These are phyloP conservation scores for Mesembrinibis cayennensis DNA, from an alignment of 2,113 vertebrate genomes.

Conservation along the genomic window DNA sequence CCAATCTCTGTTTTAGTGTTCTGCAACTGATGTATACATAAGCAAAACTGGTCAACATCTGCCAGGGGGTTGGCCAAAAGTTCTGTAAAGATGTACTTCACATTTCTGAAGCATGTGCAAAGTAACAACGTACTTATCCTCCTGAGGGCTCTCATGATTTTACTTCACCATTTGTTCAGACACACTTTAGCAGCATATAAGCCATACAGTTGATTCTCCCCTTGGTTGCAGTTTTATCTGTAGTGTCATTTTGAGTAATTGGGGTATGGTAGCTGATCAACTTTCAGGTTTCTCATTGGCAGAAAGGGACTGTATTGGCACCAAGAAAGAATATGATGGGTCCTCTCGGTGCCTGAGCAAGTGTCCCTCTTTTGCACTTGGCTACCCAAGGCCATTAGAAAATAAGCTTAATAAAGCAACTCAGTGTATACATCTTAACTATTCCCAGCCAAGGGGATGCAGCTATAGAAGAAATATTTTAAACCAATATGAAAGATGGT, in stretches of 20 bases:
- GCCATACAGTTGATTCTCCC: conserved; percentile 93
- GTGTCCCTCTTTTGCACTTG: conserved; percentile 84
- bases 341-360: conserved; percentile 82
- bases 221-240: conserved; percentile 93
- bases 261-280: conserved; percentile 89
- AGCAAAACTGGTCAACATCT: conserved; percentile 86
- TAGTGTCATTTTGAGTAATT: conserved; percentile 92
- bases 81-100: conserved; percentile 83
- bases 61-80: conserved; percentile 84
- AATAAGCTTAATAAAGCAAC: conserved; percentile 83
- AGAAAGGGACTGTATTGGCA: conserved; percentile 85
- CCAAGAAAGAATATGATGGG: conserved; percentile 82
- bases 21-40: conserved; percentile 85
- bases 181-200: conserved; percentile 84
- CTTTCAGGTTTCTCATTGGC: conserved; percentile 89
- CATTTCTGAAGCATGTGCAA: conserved; percentile 86
- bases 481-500: conserved; percentile 82
- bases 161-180: conserved; percentile 91
- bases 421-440: conserved; percentile 69
- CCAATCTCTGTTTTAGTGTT: conserved; percentile 86
- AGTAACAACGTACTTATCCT: conserved; percentile 81
- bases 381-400: conserved; percentile 84
- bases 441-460: conserved; percentile 70
- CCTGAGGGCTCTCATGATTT: conserved; percentile 85
- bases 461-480: conserved; percentile 76